These are phyloP conservation scores for Synaphobranchus kaupii DNA, from an alignment of 2,797 vertebrate species.

Conservation along the genomic window DNA sequence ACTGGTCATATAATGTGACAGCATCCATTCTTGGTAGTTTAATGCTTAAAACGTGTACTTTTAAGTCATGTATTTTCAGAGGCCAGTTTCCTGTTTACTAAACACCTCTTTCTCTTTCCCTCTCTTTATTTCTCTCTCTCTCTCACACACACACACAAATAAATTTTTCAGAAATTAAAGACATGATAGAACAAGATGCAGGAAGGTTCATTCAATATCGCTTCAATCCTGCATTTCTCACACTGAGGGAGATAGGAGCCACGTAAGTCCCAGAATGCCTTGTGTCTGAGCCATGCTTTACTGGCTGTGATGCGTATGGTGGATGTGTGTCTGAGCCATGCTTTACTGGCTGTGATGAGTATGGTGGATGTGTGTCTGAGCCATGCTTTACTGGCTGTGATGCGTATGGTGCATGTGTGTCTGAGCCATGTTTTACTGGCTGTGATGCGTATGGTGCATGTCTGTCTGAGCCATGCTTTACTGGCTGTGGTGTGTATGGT, in stretches of 20 bases:
- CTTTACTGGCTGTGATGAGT: too few relatives aligned
- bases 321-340: neutral
- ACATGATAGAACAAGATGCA: constrained; percentile 71
- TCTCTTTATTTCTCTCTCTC: too few relatives aligned
- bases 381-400: too few relatives aligned
- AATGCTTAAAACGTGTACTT: too few relatives aligned
- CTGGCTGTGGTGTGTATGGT: too few relatives aligned
- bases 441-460: too few relatives aligned
- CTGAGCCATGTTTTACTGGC: too few relatives aligned
- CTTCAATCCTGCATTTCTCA: constrained; percentile 84
- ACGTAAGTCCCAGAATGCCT: constrained; percentile 66
- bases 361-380: too few relatives aligned
- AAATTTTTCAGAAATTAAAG: constrained; percentile 63
- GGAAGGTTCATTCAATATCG: constrained; percentile 88
- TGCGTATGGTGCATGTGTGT: too few relatives aligned
- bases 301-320: neutral
- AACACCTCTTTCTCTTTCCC: too few relatives aligned
- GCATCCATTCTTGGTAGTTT: neutral
- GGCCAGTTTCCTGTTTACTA: too few relatives aligned
- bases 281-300: neutral
- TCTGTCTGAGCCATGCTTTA: too few relatives aligned
- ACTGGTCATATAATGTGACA: neutral
- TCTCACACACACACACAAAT: neutral
- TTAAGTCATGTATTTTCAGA: neutral
- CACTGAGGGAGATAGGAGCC: constrained; percentile 83